These are phyloP conservation scores for Hippocampus guttulatus DNA, from an alignment of 2,113 vertebrate species.

Conservation along the genomic window DNA sequence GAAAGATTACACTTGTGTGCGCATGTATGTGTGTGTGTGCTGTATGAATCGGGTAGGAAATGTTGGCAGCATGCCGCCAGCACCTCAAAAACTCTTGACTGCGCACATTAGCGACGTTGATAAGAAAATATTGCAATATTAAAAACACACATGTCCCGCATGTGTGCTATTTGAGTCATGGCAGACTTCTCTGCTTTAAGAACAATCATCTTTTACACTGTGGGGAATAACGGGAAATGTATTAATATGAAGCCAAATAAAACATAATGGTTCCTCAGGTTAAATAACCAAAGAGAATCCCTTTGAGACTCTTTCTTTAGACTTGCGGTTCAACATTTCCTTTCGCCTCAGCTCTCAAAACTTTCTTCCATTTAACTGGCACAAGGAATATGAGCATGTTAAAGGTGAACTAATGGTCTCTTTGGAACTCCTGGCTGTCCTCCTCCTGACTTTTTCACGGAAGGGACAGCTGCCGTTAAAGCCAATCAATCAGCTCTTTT, in stretches of 20 bases:
- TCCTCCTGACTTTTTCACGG: constrained; percentile 34
- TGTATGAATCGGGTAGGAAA: constrained; percentile 23
- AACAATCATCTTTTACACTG: constrained; percentile 3
- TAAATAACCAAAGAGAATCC: constrained; percentile 19
- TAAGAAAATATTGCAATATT: constrained; percentile 11
- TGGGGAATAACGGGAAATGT: background rate
- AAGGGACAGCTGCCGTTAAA: constrained; percentile 30
- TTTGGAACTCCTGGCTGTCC: constrained; percentile 39
- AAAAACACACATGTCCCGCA: constrained; percentile 13
- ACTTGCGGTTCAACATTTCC: constrained; percentile 15
- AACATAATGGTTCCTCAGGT: background rate
- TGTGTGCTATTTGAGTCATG: background rate
- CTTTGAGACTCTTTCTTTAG: constrained; percentile 20
- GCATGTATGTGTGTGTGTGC: constrained; percentile 4
- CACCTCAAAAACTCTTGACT: constrained; percentile 31
- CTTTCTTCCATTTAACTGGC: constrained; percentile 27
- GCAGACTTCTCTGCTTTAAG: background rate
- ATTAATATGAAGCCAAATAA: background rate
- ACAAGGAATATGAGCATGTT: constrained; percentile 38
- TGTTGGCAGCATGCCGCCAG: constrained; percentile 20
- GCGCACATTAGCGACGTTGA: constrained; percentile 12
- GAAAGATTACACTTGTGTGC: constrained; percentile 5
- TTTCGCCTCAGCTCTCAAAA: constrained; percentile 27
- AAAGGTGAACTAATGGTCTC: constrained; percentile 44
- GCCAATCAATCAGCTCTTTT: constrained; percentile 20